These are phyloP conservation scores for Aotus griseimembra DNA, from an alignment of 2,797 vertebrate genomes.

Conservation along the genomic window DNA sequence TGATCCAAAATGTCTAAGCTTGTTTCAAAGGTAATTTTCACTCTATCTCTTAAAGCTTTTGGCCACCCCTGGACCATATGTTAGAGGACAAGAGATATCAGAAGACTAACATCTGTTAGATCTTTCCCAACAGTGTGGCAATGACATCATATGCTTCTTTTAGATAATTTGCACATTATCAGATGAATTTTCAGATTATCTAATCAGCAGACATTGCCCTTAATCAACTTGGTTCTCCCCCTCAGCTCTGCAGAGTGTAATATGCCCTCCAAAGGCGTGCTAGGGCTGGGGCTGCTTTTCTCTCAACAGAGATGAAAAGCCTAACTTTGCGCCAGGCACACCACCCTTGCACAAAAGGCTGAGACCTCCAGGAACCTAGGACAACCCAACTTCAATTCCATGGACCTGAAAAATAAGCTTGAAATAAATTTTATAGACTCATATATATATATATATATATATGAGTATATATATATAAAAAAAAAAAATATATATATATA, in stretches of 20 bases:
- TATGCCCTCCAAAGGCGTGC: slow-evolving; percentile 35
- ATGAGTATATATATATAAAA: too few relatives aligned
- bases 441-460: not conserved
- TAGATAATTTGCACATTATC: slow-evolving; percentile 76
- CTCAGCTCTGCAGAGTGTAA: slow-evolving; percentile 14
- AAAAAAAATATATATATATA: not conserved
- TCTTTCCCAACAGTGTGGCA: slow-evolving; percentile 49
- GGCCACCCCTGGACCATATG: not conserved
- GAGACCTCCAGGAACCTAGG: not conserved
- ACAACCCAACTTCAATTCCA: not conserved
- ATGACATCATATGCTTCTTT: slow-evolving; percentile 74
- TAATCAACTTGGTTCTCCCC: slow-evolving; percentile 60
- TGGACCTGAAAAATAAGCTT: not conserved
- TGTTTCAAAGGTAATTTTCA: slow-evolving; percentile 38
- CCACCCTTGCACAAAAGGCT: not conserved
- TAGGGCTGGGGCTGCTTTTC: not conserved
- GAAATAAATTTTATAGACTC: slow-evolving; percentile 33
- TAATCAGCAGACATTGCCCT: slow-evolving; percentile 72
- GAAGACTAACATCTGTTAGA: slow-evolving; percentile 45
- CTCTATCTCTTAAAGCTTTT: not conserved
- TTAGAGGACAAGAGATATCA: slow-evolving; percentile 54
- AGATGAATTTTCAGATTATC: slow-evolving; percentile 77
- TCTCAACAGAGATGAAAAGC: not conserved
- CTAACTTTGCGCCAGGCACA: not conserved
- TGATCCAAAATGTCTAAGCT: slow-evolving; percentile 19